Conservation (phyloP, 2,113 vertebrate genomes). For the Empidonax alnorum region DNA sequence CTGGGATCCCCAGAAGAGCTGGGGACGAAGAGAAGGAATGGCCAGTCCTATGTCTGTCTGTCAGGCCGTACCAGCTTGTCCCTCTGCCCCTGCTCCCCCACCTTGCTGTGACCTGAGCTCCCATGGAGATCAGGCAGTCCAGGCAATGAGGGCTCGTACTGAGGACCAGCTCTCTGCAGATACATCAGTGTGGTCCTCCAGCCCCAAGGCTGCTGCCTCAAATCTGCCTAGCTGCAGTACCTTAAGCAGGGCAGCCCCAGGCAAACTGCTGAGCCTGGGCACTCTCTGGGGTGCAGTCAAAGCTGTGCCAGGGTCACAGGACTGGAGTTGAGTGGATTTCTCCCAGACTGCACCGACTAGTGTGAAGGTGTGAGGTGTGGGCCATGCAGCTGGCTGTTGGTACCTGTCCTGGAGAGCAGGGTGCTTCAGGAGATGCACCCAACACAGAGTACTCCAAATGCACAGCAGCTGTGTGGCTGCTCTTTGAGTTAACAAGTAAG, state of each 20-base stretch:
- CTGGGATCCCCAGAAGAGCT: not conserved
- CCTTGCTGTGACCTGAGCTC: accelerated
- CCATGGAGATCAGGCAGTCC: not conserved
- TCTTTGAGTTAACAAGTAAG: not conserved
- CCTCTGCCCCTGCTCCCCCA: accelerated
- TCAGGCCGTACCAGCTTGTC: not conserved
- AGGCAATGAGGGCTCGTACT: not conserved
- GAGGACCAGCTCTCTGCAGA: not conserved
- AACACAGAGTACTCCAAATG: accelerated
- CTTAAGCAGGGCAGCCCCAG: not conserved
- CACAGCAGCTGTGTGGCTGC: accelerated
- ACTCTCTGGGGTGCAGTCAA: not conserved
- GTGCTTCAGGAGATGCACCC: not conserved
- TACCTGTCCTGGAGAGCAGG: not conserved
- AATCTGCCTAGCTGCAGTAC: not conserved
- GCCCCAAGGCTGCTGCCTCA: accelerated
- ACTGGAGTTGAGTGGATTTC: not conserved
- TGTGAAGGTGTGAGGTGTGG: accelerated
- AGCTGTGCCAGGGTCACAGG: not conserved
- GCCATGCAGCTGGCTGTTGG: accelerated
- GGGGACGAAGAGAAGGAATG: not conserved
- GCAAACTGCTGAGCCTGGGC: not conserved
- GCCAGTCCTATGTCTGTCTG: not conserved
- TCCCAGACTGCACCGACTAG: accelerated
- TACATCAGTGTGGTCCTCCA: not conserved